Percentiles rank a stretch among this genome's conserved stretches.
These are phyloP conservation scores for Brevimyrus niger DNA, from an alignment of 2,113 vertebrate genomes.

Conservation along the genomic window DNA sequence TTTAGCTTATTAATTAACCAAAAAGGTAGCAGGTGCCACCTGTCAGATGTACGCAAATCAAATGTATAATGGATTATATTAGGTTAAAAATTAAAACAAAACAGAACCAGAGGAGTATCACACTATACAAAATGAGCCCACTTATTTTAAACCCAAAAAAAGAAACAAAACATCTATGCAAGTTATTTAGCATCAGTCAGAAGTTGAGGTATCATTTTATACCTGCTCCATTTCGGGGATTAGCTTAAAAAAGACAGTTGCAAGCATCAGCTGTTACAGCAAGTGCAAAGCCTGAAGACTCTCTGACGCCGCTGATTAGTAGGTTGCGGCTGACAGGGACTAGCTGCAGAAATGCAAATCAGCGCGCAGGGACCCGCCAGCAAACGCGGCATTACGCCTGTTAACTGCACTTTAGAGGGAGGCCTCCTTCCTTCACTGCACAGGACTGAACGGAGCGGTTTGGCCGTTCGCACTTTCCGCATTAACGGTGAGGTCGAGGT, in stretches of 20 bases:
- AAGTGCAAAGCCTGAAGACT: neutral
- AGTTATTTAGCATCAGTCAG: neutral
- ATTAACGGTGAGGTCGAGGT: neutral
- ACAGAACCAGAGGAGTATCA: neutral
- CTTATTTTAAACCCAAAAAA: neutral
- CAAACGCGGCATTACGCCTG: neutral
- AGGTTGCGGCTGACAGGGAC: neutral
- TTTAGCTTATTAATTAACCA: neutral
- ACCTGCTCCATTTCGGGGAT: neutral
- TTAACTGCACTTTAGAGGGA: neutral
- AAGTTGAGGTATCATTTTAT: neutral
- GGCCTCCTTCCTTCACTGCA: neutral
- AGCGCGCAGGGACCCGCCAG: neutral
- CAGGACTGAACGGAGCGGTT: neutral
- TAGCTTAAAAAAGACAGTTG: neutral
- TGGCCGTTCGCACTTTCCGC: neutral
- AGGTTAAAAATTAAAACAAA: neutral
- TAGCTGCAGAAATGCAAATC: neutral
- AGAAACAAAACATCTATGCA: neutral
- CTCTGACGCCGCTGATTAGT: neutral
- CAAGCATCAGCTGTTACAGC: neutral
- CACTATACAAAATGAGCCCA: neutral
- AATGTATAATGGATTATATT: neutral
- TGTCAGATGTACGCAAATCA: neutral
- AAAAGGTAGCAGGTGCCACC: neutral